Evolutionary conservation across 2,113 vertebrate species (phyloP).

Genomic region (Pandion haliaetus): DNA sequence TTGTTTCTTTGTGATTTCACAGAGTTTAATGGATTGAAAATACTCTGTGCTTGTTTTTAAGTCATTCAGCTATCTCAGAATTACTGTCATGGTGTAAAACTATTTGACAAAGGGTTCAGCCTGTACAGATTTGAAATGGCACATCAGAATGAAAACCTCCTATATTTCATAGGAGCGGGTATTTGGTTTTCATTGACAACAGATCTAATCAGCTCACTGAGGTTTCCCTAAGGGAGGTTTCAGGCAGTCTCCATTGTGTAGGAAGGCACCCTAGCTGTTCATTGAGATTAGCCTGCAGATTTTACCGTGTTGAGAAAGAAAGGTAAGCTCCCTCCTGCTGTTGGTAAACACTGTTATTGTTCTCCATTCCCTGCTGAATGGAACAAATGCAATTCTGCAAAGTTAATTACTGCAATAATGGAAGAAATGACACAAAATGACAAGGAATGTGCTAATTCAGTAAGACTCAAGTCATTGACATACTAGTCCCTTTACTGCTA

Average conservation of each 20-base stretch:
- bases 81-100: background rate
- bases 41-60: background rate
- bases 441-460: slow-evolving; percentile 55
- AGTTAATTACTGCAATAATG: slow-evolving; percentile 66
- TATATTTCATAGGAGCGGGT: background rate
- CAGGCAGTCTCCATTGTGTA: slow-evolving; percentile 33
- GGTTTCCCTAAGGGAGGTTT: slow-evolving; percentile 4
- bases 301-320: slow-evolving; percentile 61
- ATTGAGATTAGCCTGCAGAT: slow-evolving; percentile 43
- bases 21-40: background rate
- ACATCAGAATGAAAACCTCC: background rate
- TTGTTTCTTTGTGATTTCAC: background rate
- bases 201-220: slow-evolving; percentile 1
- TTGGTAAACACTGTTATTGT: slow-evolving; percentile 69
- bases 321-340: slow-evolving; percentile 60
- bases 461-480: slow-evolving; percentile 15
- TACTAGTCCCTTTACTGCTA: slow-evolving; percentile 27
- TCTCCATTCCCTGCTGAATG: slow-evolving; percentile 24
- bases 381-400: slow-evolving; percentile 54
- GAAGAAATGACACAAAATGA: slow-evolving; percentile 47
- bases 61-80: background rate
- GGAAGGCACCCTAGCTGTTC: background rate
- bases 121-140: background rate
- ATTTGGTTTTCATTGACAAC: slow-evolving; percentile 29
- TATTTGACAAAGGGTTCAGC: background rate